Evolutionary conservation across 2,888 invertebrate species (phyloP), one percentile per base, ranked within the genome.

Genomic region (Caenorhabditis sp.): DNA sequence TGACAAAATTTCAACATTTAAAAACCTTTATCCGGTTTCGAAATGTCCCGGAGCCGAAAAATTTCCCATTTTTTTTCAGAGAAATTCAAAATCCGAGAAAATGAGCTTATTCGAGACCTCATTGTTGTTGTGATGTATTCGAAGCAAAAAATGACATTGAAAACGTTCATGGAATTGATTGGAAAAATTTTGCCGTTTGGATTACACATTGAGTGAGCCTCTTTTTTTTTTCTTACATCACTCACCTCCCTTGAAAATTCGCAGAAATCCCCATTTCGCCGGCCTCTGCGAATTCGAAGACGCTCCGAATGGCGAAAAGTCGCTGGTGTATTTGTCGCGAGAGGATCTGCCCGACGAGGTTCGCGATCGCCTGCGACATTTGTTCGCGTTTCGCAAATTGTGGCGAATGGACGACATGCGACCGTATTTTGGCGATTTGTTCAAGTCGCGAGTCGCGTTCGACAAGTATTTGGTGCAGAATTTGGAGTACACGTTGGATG

Each of bases 361-460:
- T 20, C 31, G 31, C n/a, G 74, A 74, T 0, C 25, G 62, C 21
- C 61, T 74, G 70, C 21, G 26, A 4, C 57, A 61, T 31, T 60
- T 74, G 7, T 70, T 74, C 49, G 62, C 63, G 5, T 64, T 67
- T 52, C 60, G 74, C 10, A 60, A 56, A 14, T 54, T 70, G 1
- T 74, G 74, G 74, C 26, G 58, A 7, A 74, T 70, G 70, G 74
- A 74, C 4, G 60, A 69, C 43, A 63, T 74, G 21, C 63, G 74
- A 3, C 70, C 69, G 17, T 74, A 64, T 52, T 74, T 74, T 20
- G 38, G 23, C 14, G 74, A 74, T 50, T 14, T 74, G 5, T 67
- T 63, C 74, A 74, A 74, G 25, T 64, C 67, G 5, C 70, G 70
- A 58, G 67, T 74, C 0, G 14, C 74, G n/a, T 74, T 74, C 36